Evolutionary conservation across 1,140 invertebrate genomes (phyloP), one percentile per base, ranked within the genome.

Genomic region (Mizuhopecten yessoensis): DNA sequence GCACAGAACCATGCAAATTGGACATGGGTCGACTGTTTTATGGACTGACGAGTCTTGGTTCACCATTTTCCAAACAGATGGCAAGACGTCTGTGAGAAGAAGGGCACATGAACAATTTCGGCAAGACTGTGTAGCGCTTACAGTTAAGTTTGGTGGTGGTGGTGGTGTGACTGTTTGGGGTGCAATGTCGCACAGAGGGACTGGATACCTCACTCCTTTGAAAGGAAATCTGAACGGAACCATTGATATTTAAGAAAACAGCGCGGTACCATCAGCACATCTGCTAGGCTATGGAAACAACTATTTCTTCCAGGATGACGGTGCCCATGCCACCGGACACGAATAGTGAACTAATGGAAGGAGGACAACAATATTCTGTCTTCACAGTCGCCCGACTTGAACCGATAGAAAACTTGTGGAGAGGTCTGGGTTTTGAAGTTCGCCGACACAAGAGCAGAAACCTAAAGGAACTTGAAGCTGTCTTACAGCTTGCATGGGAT

Each of bases 121-220:
- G 20, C 36, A 86, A 29, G 75, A 86, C 75, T 90, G 57, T 39
- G 86, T 86, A 29, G 36, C 36, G n/a, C n/a, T n/a, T n/a, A n/a
- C n/a, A n/a, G n/a, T n/a, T n/a, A n/a, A n/a, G n/a, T n/a, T n/a
- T n/a, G 36, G 36, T 90, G 89, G 89, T 90, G 89, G 75, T 23
- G 34, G 57, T 36, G 89, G 86, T 39, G 89, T 90, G 5, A 90
- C 75, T 9, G 88, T 90, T 86, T 86, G 86, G 89, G 75, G 89
- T 36, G 89, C 89, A 17, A 90, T 90, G 75, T 90, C 89, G 0
- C 86, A 90, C 33, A 10, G 86, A 29, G 89, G 34, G 33, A 86
- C 89, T 36, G 89, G 86, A 23, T 86, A 86, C 34, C n/a, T 89
- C 17, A 89, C 39, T n/a, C 10, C n/a, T n/a, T n/a, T n/a, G n/a